A percentile compares a stretch with the other conserved stretches of the same genome.
Conservation (phyloP, 2,888 invertebrate species). For the Apamea sordens region DNA sequence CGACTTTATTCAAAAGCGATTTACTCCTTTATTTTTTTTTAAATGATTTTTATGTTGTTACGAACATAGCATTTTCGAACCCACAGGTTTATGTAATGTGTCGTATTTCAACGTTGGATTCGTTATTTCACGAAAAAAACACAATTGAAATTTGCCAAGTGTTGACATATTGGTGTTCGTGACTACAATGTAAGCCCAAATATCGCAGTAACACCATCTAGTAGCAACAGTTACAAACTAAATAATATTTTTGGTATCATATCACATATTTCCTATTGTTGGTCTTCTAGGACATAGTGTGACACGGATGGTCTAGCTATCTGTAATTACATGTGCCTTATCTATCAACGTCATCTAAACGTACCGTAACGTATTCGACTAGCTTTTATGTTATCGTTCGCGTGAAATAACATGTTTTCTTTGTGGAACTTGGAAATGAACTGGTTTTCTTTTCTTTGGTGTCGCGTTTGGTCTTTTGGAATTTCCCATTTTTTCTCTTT, state of each 20-base stretch:
- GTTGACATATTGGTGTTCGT: too few species aligned
- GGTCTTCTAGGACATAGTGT: neutral
- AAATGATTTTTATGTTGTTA: too few species aligned
- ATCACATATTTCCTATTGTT: slow-evolving; percentile 4
- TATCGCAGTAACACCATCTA: slow-evolving; percentile 9
- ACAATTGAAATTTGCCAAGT: too few species aligned
- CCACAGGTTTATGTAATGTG: too few species aligned
- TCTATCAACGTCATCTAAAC: slow-evolving; percentile 6
- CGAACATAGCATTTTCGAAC: too few species aligned
- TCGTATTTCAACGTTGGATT: too few species aligned
- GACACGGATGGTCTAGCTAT: neutral
- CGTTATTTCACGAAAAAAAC: too few species aligned
- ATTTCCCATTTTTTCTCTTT: neutral
- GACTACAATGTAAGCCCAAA: neutral
- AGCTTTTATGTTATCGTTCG: neutral
- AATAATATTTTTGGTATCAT: neutral
- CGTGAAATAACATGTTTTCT: slow-evolving; percentile 21
- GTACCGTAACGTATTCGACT: neutral
- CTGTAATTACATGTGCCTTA: slow-evolving; percentile 1
- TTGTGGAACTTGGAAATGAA: slow-evolving; percentile 8
- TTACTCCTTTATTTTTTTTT: too few species aligned
- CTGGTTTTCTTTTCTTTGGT: neutral
- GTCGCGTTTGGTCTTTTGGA: neutral
- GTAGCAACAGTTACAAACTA: slow-evolving; percentile 2
- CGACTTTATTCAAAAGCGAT: too few species aligned